These are phyloP conservation scores for Microcebus lehilahytsara DNA, from an alignment of 2,113 vertebrate genomes.

Conservation along the genomic window DNA sequence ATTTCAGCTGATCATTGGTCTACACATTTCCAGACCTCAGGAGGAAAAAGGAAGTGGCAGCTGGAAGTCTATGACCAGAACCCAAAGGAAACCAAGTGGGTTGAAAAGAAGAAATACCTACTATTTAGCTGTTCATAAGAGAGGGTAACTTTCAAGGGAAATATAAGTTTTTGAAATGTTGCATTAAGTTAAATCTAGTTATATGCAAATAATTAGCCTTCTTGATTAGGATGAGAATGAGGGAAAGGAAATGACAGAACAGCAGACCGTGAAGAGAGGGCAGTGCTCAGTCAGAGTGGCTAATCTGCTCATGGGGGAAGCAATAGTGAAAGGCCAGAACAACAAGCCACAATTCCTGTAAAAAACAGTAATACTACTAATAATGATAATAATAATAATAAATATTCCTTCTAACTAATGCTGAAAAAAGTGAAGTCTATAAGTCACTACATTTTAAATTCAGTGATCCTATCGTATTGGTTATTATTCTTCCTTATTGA, in stretches of 20 bases:
- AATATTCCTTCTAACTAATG: background rate
- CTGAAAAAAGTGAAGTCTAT: background rate
- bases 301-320: background rate
- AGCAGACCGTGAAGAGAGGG: accelerated
- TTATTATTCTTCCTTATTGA: background rate
- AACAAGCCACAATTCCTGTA: background rate
- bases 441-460: background rate
- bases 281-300: accelerated
- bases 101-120: background rate
- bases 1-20: no score
- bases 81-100: background rate
- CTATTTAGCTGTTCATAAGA: background rate
- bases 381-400: background rate
- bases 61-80: background rate
- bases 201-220: background rate
- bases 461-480: accelerated
- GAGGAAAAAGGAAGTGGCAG: background rate
- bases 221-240: background rate
- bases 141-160: background rate
- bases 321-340: background rate
- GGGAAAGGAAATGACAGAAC: no score
- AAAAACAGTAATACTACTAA: background rate
- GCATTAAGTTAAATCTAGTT: background rate
- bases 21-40: background rate
- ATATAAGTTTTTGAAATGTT: background rate